phyloP scores from a whole-genome alignment of 2,888 invertebrate species.

The Coleophora flavipennella region DNA sequence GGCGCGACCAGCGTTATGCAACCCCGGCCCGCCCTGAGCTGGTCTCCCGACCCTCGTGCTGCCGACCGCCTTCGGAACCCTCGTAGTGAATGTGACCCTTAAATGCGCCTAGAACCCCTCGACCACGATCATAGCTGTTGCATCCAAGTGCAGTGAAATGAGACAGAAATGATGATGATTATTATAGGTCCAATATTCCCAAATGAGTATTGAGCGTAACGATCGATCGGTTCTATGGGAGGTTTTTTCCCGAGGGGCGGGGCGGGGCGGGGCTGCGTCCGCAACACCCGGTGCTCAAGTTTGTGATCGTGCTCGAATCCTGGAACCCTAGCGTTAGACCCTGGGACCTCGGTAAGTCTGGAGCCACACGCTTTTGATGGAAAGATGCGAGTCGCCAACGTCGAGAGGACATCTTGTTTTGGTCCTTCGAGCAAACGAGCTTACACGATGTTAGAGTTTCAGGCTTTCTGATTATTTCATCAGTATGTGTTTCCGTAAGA shows the following conservation, averaged over 20 bases:
- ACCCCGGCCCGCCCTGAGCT: conserved; percentile 49
- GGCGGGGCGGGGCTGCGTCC: conserved; percentile 34
- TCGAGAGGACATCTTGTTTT: conserved; percentile 37
- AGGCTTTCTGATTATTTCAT: no score
- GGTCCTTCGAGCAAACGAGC: conserved; percentile 21
- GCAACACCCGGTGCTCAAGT: conserved; percentile 5
- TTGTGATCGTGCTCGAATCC: no score
- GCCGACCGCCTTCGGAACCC: conserved; percentile 16
- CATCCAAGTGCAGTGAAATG: no score
- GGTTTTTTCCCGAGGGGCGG: conserved; percentile 45
- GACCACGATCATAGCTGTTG: no score
- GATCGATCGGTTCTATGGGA: conserved; percentile 64
- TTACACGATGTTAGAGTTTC: conserved; percentile 17
- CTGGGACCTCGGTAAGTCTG: no score
- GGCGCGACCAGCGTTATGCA: conserved; percentile 58
- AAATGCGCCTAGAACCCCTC: conserved; percentile 12
- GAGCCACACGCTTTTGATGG: background rate
- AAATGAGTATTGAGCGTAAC: conserved; percentile 45
- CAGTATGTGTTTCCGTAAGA: no score
- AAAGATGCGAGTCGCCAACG: background rate
- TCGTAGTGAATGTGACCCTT: conserved; percentile 4
- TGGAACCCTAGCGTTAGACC: no score
- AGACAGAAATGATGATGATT: no score
- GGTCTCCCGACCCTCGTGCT: conserved; percentile 10
- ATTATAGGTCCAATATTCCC: conserved; percentile 1